A percentile compares a stretch with the other conserved stretches of the same genome.
These are phyloP conservation scores for Nowickia ferox DNA, from an alignment of 2,888 invertebrate genomes.

Conservation along the genomic window DNA sequence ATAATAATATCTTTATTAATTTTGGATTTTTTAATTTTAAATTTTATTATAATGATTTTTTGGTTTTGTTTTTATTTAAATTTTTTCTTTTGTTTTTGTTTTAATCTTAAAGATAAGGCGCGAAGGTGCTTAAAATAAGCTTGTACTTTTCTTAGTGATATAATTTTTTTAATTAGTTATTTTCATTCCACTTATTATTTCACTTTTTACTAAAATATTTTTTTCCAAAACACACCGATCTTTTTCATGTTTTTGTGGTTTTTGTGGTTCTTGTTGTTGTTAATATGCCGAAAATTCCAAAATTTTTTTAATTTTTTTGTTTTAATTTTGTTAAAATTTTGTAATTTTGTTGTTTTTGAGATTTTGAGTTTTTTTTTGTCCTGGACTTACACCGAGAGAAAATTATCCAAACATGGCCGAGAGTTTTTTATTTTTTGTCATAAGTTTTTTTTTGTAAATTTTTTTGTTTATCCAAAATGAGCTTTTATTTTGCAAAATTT, in stretches of 20 bases:
- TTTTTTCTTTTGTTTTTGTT: constrained; percentile 77
- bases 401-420: constrained; percentile 83
- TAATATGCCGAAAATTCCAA: constrained; percentile 76
- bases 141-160: constrained; percentile 88
- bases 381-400: constrained; percentile 82
- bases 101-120: constrained; percentile 87
- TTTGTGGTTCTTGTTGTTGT: constrained; percentile 72
- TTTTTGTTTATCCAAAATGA: constrained; percentile 59
- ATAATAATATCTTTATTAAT: constrained; percentile 51
- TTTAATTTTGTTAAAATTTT: constrained; percentile 76
- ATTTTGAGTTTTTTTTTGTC: constrained; percentile 77
- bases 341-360: constrained; percentile 78
- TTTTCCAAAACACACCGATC: constrained; percentile 68
- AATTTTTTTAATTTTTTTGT: constrained; percentile 77
- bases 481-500: constrained; percentile 50
- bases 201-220: constrained; percentile 76
- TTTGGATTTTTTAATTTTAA: constrained; percentile 83
- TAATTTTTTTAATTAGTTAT: constrained; percentile 83
- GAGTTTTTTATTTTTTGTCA: constrained; percentile 76
- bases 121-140: constrained; percentile 89
- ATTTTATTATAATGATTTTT: constrained; percentile 59
- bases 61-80: constrained; percentile 57
- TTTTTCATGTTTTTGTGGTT: constrained; percentile 65
- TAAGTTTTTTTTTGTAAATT: constrained; percentile 44
- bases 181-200: constrained; percentile 77